Base-by-base conservation (phyloP, 2,797 vertebrate species). In the Odontamblyopus lacepedii region DNA sequence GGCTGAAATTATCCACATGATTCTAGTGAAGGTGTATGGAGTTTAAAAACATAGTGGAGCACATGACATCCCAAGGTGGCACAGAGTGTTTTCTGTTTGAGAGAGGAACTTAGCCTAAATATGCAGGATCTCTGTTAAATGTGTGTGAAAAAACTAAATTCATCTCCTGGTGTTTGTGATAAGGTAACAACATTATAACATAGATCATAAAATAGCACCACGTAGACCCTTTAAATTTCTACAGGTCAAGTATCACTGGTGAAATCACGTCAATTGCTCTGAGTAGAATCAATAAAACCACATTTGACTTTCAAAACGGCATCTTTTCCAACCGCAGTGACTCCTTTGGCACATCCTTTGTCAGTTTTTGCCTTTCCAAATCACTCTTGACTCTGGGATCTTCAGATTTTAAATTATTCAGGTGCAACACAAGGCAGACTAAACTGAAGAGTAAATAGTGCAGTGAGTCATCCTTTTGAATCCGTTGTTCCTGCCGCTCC, bases 381-480 rank as follows among this genome's bases (percentile, higher is more conserved):
- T 74, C 55, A n/a, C 51, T 73, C 72, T 68, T 11, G 0, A 74
- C 57, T 75, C 60, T 44, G 44, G 70, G 74, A 81, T 78, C 66
- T 77, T 2, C 2, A 82, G 70, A 79, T n/a, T 26, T 63, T 53
- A 74, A 87, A 87, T 88, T 81, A 88, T 89, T 89, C 81, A 85
- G 78, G 76, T 79, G 83, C 74, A 76, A 77, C 65, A 78, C 79
- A 78, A 29, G 77, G 77, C 79, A 79, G 86, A 74, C 85, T 90
- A 89, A 88, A 90, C 69, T 12, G 26, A 77, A 56, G 83, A 77
- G 80, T 85, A 85, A 89, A 91, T 84, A 86, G 83, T 72, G 63
- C 85, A 44, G 65, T 87, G 89, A 91, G 70, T 91, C 90, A 89
- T 86, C 77, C 77, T 77, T 67, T 81, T 70, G 78, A 85, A 78